Conservation (phyloP, 2,888 invertebrate genomes). For the Drosophila emarginata region DNA sequence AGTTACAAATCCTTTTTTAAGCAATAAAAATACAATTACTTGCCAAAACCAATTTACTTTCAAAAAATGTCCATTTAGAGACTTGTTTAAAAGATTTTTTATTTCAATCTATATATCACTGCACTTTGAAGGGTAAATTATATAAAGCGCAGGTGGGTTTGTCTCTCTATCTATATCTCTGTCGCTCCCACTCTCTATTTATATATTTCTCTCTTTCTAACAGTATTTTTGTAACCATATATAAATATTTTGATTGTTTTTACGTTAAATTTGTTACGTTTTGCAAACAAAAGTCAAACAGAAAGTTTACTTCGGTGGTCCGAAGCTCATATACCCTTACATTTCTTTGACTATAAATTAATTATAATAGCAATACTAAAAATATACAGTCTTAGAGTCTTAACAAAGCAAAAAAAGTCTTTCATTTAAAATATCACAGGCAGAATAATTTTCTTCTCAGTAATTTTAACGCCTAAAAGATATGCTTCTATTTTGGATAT, state of each 20-base stretch:
- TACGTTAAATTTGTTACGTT: neutral
- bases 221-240: neutral
- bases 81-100: neutral
- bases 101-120: neutral
- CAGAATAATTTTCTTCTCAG: no score
- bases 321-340: neutral
- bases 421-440: no score
- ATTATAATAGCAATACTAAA: no score
- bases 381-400: no score
- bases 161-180: conserved; percentile 32
- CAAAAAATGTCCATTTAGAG: no score
- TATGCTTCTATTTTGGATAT: neutral
- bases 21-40: no score
- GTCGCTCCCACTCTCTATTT: neutral
- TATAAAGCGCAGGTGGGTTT: conserved; percentile 50
- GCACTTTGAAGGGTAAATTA: conserved; percentile 5
- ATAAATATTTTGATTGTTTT: neutral
- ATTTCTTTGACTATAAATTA: no score
- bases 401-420: no score
- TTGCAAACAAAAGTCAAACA: no score
- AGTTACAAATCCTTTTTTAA: no score
- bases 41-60: no score
- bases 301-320: neutral
- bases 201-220: neutral
- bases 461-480: neutral